These are phyloP conservation scores for Ophiothrix spiculata DNA, from an alignment of 35 echinoderm and acorn worm species.

Conservation along the genomic window DNA sequence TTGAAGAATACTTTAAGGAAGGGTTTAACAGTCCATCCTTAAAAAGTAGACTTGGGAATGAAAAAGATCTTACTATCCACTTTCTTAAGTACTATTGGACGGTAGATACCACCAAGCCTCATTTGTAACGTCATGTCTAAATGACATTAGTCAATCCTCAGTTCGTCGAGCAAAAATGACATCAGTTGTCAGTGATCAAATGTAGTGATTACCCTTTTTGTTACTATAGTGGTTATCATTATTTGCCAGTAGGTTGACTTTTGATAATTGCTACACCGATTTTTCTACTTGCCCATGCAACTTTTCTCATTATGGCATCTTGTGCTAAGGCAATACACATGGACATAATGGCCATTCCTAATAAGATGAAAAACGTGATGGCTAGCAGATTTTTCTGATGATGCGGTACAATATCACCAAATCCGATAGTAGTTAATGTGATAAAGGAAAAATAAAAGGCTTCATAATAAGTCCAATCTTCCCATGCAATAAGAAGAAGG, in stretches of 20 bases:
- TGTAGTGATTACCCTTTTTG: no score
- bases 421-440: conserved; percentile 92
- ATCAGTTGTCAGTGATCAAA: no score
- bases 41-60: no score
- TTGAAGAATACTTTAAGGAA: no score
- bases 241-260: conserved; percentile 20
- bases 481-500: conserved; percentile 52
- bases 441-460: conserved; percentile 97
- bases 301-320: conserved; percentile 76
- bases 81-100: no score
- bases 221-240: no score
- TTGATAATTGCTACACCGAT: conserved; percentile 67
- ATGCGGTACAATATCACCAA: conserved; percentile 80
- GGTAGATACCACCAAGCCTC: no score
- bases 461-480: conserved; percentile 90
- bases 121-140: no score
- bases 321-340: conserved; percentile 98
- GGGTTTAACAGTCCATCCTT: no score
- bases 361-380: conserved; percentile 79
- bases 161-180: no score
- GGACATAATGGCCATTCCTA: conserved; percentile 98
- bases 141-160: no score
- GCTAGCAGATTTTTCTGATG: conserved; percentile 84
- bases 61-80: no score
- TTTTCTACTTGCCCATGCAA: conserved; percentile 66